Evolutionary conservation across 2,113 vertebrate genomes (phyloP).

Genomic region (Oreochromis tanganicae): DNA sequence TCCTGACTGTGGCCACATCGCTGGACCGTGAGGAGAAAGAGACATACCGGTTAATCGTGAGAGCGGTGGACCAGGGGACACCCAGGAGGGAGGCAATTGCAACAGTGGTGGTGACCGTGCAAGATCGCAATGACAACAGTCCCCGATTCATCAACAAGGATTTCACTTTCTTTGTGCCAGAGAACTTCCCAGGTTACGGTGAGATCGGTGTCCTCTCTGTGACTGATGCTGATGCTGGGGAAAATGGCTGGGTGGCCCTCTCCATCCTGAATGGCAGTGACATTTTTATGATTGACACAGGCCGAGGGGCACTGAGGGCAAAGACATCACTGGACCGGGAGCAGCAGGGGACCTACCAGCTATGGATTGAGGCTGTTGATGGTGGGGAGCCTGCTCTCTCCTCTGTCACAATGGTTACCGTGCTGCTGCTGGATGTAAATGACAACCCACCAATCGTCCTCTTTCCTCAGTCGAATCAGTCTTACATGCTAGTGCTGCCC

Average conservation of each 20-base stretch:
- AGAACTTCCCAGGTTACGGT: conserved; percentile 95
- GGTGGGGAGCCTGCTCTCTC: conserved; percentile 91
- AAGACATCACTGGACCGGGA: conserved; percentile 91
- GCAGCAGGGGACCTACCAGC: conserved; percentile 90
- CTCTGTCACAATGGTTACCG: conserved; percentile 90
- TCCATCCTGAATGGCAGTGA: conserved; percentile 93
- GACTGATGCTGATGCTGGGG: conserved; percentile 87
- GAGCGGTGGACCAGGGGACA: conserved; percentile 85
- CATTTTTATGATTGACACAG: conserved; percentile 96
- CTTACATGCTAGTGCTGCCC: conserved; percentile 91
- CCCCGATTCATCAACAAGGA: conserved; percentile 98
- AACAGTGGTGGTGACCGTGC: conserved; percentile 84
- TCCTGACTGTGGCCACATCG: conserved; percentile 85
- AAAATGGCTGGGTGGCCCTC: conserved; percentile 93
- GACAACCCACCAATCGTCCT: conserved; percentile 95
- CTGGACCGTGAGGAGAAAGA: conserved; percentile 95
- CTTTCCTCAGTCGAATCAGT: conserved; percentile 97
- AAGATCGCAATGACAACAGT: conserved; percentile 96
- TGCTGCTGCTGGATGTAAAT: conserved; percentile 94
- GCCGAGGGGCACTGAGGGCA: conserved; percentile 86
- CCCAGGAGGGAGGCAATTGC: conserved; percentile 88
- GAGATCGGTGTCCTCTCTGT: conserved; percentile 96
- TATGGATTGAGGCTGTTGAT: conserved; percentile 92
- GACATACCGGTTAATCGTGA: conserved; percentile 89
- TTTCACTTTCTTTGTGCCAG: conserved; percentile 97